Conservation (phyloP, 1,140 invertebrate genomes). For the Arion vulgaris region DNA sequence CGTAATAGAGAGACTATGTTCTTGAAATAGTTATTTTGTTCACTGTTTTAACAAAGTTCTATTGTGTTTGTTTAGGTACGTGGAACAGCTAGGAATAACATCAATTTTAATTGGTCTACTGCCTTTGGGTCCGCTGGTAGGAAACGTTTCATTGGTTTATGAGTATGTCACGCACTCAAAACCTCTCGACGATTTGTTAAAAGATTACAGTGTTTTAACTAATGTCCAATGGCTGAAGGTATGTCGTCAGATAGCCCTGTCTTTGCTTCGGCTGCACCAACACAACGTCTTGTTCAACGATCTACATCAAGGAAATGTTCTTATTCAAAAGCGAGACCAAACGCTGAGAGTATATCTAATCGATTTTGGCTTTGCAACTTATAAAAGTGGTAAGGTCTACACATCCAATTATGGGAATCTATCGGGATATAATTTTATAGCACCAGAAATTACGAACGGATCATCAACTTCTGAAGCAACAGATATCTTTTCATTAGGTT, state of each 20-base stretch:
- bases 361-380: constrained; percentile 13
- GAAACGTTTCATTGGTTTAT: constrained; percentile 33
- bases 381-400: not conserved
- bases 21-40: too few relatives aligned
- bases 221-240: constrained; percentile 10
- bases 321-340: not conserved
- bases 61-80: constrained; percentile 19
- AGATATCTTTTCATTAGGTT: constrained; percentile 1
- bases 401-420: not conserved
- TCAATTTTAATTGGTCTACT: constrained; percentile 24
- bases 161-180: constrained; percentile 19
- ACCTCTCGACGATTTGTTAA: not conserved
- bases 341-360: not conserved
- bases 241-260: not conserved
- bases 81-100: not conserved
- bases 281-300: constrained; percentile 16
- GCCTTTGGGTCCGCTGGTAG: constrained; percentile 10
- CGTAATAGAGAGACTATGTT: too few relatives aligned
- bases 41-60: too few relatives aligned
- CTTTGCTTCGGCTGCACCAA: not conserved
- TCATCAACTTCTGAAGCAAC: not conserved
- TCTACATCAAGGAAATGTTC: not conserved
- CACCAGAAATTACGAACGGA: not conserved
- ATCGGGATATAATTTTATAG: not conserved
- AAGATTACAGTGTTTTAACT: not conserved